Base-by-base conservation (phyloP, 2,113 vertebrate species). In the Solea senegalensis region DNA sequence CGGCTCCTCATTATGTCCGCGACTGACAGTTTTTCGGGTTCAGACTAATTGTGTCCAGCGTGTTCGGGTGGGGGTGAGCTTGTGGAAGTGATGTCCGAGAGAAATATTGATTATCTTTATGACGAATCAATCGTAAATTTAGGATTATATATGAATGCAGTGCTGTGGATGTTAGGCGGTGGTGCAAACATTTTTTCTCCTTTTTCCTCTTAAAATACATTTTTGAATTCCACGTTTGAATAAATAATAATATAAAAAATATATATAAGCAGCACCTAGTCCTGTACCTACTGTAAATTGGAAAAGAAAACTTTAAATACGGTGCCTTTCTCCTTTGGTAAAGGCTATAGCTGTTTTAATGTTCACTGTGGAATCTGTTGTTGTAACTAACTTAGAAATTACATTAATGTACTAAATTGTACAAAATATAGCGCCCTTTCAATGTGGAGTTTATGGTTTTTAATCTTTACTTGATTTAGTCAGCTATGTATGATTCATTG, bases 11-110 rank as follows among this genome's bases (percentile, higher is more conserved):
- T 93, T 91, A 93, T 78, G 69, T 54, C 70, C 27, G 44, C 62
- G 63, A 81, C 14, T 92, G 91, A 92, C 92, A 90, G 85, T 85
- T 89, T 76, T 84, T 21, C 21, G 48, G 76, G 77, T 78, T 90
- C 83, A 65, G 69, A 77, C 65, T 93, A 93, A 92, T 89, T 91
- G 80, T 74, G 63, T 73, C 59, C 60, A 57, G 50, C 58, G 40
- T 78, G 61, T 79, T 90, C 80, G 68, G 76, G 71, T 88, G 84
- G 80, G 78, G 81, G 85, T 90, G 78, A 91, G 81, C 81, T 89
- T 85, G 78, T 92, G 87, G 82, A 92, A 90, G 87, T 86, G 76
- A 90, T 63, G 73, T 81, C 69, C 55, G 16, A 49, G 28, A 46
- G 53, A 60, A 77, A 73, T 86, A 75, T 81, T 79, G 79, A 81